phyloP scores from a whole-genome alignment of 1,140 invertebrate genomes.

The Megathymus violae region DNA sequence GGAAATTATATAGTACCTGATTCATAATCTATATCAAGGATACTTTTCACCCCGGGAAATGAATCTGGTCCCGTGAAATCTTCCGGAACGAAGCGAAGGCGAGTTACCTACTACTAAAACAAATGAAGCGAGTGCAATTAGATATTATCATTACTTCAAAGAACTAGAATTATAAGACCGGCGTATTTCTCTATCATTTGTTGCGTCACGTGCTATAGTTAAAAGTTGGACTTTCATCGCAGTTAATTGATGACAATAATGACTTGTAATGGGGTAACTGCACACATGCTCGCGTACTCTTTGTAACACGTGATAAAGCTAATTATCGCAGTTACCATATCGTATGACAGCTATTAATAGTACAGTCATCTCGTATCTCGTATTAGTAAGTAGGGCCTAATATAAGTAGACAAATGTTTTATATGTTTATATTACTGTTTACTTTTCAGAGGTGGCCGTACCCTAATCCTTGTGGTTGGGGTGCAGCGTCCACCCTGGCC shows the following conservation, averaged over 20 bases:
- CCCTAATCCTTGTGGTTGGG: conserved; percentile 53
- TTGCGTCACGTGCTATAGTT: conserved; percentile 1
- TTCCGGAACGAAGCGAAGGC: too few species aligned
- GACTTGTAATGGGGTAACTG: not conserved
- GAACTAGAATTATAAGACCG: not conserved
- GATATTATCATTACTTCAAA: too few species aligned
- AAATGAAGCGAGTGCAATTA: too few species aligned
- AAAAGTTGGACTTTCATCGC: conserved; percentile 7
- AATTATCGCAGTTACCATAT: conserved; percentile 2
- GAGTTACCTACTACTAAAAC: too few species aligned
- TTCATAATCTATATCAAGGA: too few species aligned
- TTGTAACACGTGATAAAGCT: not conserved
- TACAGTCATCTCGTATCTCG: not conserved
- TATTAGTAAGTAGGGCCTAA: not conserved
- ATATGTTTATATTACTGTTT: conserved; percentile 43
- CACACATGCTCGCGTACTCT: not conserved
- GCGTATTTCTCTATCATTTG: not conserved
- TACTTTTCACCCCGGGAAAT: too few species aligned
- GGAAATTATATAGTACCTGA: too few species aligned
- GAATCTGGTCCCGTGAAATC: too few species aligned
- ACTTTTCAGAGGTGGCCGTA: conserved; percentile 54
- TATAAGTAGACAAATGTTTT: not conserved
- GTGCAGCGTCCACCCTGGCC: conserved; percentile 48
- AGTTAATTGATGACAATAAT: conserved; percentile 10
- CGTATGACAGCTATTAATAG: conserved; percentile 8